These are phyloP conservation scores for Limnephilus marmoratus DNA, from an alignment of 2,888 invertebrate genomes.

Conservation along the genomic window DNA sequence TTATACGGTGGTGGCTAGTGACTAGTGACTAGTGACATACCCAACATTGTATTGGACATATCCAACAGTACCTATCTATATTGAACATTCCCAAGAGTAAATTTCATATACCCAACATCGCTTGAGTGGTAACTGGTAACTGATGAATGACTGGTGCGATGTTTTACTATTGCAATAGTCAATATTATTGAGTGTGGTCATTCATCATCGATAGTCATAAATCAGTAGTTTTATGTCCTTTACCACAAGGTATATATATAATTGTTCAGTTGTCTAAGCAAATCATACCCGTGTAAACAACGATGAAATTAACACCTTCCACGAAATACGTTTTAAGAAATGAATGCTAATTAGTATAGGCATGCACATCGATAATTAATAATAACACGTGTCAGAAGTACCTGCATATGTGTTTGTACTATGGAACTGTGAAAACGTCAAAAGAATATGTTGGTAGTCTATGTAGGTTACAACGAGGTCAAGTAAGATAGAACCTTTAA, in stretches of 20 bases:
- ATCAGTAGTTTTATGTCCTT: neutral
- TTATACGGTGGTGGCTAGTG: neutral
- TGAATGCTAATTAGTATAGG: neutral
- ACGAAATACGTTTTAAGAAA: neutral
- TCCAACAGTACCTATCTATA: no score
- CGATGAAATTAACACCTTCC: neutral
- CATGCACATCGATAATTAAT: no score
- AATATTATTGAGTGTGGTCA: neutral
- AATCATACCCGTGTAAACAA: neutral
- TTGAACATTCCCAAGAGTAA: no score
- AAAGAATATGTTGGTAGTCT: no score
- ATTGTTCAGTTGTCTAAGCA: neutral
- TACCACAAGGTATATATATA: neutral
- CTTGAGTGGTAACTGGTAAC: neutral
- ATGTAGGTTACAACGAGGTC: no score
- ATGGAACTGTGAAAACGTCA: no score
- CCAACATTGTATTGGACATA: no score
- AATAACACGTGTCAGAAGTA: no score
- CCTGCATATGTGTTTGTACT: no score
- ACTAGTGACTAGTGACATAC: neutral
- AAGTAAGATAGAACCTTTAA: no score
- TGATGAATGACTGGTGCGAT: neutral
- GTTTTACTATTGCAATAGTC: neutral
- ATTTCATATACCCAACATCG: neutral
- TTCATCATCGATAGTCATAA: neutral